Percentiles rank a stretch among this genome's conserved stretches.
These are phyloP conservation scores for Drosophila paramelanica DNA, from an alignment of 2,888 invertebrate species.

Conservation along the genomic window DNA sequence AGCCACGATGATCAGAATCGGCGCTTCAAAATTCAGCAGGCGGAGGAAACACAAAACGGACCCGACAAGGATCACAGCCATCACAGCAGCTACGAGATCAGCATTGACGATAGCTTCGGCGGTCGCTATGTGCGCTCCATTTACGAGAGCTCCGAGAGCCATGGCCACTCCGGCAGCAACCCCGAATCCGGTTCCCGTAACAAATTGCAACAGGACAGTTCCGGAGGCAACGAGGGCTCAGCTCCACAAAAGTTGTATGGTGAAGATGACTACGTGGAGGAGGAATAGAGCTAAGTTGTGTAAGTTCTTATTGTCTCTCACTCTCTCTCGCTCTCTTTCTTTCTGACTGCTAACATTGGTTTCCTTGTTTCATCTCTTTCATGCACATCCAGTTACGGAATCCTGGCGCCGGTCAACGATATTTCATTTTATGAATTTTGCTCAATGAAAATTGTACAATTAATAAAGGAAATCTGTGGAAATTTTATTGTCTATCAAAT, in stretches of 20 bases:
- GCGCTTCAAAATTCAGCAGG: neutral
- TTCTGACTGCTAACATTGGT: neutral
- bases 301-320: neutral
- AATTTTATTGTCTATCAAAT: neutral
- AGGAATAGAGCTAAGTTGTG: constrained; percentile 8
- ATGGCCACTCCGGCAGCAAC: constrained; percentile 57
- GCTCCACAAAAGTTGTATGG: neutral
- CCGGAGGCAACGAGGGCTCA: neutral
- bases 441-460: constrained; percentile 17
- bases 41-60: neutral
- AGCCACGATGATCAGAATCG: constrained; percentile 30
- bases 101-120: constrained; percentile 73
- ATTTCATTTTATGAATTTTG: constrained; percentile 18
- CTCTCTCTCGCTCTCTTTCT: neutral
- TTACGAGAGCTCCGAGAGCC: constrained; percentile 68
- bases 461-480: constrained; percentile 14
- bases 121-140: constrained; percentile 69
- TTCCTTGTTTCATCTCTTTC: neutral
- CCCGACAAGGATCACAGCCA: constrained; percentile 49
- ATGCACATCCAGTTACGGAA: neutral
- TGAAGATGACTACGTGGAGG: constrained; percentile 59
- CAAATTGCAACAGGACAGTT: neutral
- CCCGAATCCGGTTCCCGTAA: constrained; percentile 35
- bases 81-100: constrained; percentile 75
- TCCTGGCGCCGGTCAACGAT: neutral